These are phyloP conservation scores for Odontamblyopus lacepedii DNA, from an alignment of 2,797 vertebrate genomes.

Conservation along the genomic window DNA sequence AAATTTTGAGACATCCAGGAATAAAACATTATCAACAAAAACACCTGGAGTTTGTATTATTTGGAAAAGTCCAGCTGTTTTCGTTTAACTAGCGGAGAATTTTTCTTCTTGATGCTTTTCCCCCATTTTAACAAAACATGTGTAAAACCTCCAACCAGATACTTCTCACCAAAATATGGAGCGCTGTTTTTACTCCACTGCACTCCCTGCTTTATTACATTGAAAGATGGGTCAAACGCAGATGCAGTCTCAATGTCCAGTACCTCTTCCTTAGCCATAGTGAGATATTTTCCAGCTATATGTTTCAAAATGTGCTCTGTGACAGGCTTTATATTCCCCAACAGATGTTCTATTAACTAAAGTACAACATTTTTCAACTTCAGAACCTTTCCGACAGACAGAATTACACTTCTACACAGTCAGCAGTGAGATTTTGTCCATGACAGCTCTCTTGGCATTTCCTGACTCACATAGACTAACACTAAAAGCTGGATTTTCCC, in stretches of 20 bases:
- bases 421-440: conserved; percentile 12
- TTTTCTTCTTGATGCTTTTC: too few relatives aligned
- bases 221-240: not conserved
- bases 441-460: conserved; percentile 29
- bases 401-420: conserved; percentile 25
- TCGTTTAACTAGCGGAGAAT: too few relatives aligned
- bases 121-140: too few relatives aligned
- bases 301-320: conserved; percentile 4
- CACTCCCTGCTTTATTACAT: not conserved
- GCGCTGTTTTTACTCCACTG: not conserved
- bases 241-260: not conserved
- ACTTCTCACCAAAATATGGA: not conserved
- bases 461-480: conserved; percentile 22
- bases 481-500: conserved; percentile 29
- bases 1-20: too few relatives aligned
- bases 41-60: too few relatives aligned
- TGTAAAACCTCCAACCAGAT: not conserved
- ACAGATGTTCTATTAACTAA: conserved; percentile 20
- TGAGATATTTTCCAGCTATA: not conserved
- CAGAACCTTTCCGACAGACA: conserved; percentile 29
- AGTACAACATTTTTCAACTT: conserved; percentile 42
- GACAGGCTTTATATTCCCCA: conserved; percentile 9
- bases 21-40: too few relatives aligned
- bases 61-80: too few relatives aligned
- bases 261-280: not conserved